Evolutionary conservation across 2,113 vertebrate species (phyloP).

Genomic region (Microcebus griseorufus): DNA sequence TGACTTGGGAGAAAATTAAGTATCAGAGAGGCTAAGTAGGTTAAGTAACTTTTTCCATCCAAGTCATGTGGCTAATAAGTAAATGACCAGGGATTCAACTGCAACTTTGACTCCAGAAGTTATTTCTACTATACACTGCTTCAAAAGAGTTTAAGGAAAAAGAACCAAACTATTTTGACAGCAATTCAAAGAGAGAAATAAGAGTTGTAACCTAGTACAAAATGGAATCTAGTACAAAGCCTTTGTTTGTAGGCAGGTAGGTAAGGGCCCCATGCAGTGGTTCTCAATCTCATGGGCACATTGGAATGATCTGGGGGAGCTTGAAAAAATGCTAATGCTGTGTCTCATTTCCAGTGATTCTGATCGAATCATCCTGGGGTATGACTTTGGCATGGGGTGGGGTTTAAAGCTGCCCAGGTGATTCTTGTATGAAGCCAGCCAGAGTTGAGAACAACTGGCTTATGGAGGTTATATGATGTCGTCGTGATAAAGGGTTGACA

Average conservation of each 20-base stretch:
- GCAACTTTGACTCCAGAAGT: not conserved
- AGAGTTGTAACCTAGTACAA: not conserved
- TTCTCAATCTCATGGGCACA: not conserved
- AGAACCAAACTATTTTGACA: constrained; percentile 13
- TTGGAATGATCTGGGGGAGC: not conserved
- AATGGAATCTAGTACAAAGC: not conserved
- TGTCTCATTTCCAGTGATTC: not conserved
- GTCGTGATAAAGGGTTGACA: not conserved
- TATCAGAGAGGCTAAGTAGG: constrained; percentile 4
- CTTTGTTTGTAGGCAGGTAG: not conserved
- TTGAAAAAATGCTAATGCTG: not conserved
- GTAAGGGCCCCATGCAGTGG: not conserved
- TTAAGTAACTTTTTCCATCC: constrained; percentile 18
- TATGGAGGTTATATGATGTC: not conserved
- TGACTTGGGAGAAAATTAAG: constrained; percentile 9
- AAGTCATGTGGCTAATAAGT: not conserved
- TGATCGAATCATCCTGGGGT: not conserved
- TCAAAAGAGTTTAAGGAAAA: constrained; percentile 33
- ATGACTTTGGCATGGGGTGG: not conserved
- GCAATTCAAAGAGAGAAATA: constrained; percentile 16
- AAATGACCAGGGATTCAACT: not conserved
- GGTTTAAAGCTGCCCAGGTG: not conserved
- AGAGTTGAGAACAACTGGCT: not conserved
- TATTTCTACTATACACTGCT: not conserved
- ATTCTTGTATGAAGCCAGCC: not conserved